These are phyloP conservation scores for Camelus bactrianus DNA, from an alignment of 2,113 vertebrate genomes.

Conservation along the genomic window DNA sequence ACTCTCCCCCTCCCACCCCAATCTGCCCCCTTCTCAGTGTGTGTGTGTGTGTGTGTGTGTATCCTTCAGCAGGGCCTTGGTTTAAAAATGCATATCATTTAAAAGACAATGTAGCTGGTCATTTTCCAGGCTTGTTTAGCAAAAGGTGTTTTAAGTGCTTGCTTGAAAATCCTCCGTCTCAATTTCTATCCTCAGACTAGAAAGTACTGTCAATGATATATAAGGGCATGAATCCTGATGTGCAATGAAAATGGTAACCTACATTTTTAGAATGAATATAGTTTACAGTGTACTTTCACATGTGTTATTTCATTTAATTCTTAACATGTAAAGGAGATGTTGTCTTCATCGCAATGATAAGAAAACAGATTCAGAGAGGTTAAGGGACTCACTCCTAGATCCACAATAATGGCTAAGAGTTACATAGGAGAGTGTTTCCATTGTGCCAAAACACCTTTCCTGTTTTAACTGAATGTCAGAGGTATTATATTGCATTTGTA, in stretches of 20 bases:
- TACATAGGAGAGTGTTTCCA: background rate
- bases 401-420: background rate
- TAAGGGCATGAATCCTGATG: background rate
- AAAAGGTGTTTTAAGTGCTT: background rate
- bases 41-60: background rate
- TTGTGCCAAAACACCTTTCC: background rate
- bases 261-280: background rate
- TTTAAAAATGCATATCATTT: slow-evolving; percentile 37
- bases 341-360: background rate
- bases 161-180: background rate
- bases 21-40: background rate
- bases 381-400: background rate
- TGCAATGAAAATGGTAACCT: background rate
- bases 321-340: background rate
- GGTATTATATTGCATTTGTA: background rate
- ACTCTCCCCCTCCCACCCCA: background rate
- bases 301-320: background rate
- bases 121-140: background rate
- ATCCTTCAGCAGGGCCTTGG: background rate
- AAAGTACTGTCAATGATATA: background rate
- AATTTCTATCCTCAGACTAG: background rate
- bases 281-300: background rate
- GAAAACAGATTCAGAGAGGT: slow-evolving; percentile 10
- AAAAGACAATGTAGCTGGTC: background rate
- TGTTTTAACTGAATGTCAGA: background rate